Evolutionary conservation across 2,113 vertebrate species (phyloP), one percentile per base, ranked within the genome.

Genomic region (Phrynosoma platyrhinos): DNA sequence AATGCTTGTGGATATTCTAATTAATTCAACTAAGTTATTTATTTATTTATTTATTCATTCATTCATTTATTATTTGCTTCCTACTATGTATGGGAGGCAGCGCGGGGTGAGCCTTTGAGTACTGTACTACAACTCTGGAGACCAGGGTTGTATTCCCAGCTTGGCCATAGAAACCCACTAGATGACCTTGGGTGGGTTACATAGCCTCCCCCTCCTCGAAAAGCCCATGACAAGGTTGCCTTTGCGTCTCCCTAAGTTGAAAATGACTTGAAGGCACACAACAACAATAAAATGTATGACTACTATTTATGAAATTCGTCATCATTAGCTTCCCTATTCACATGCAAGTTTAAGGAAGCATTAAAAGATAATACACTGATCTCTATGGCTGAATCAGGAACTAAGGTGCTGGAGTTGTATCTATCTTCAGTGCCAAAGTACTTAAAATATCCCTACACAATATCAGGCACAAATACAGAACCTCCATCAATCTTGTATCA

Each of bases 21-120:
- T 32, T 74, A 58, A 7, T 32, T 74, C 5, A 7, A 74, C n/a
- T 69, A 68, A 68, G 66, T 2, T 25, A 25, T 1, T 23, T 25
- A 25, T 68, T 74, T 74, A 36, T 74, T 36, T 36, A 36, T 36
- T n/a, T n/a, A n/a, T n/a, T n/a, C n/a, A n/a, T n/a, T n/a, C n/a
- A n/a, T n/a, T n/a, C n/a, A n/a, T n/a, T n/a, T n/a, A n/a, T n/a
- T n/a, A n/a, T n/a, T n/a, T 36, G 10, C 55, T 13, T 74, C 2
- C 6, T 74, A 32, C 71, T 14, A 1, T 5, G 5, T 74, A 32
- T 13, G 4, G 5, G 47, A 5, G 5, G 5, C 47, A 47, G 47
- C 7, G 47, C 0, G 2, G 4, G 3, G 47, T 47, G 47, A 47
- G 3, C 1, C 1, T 47, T 47, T 47, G 47, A 47, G 2, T 7